Percentiles rank a stretch among this genome's conserved stretches.
Conservation (phyloP, 2,797 vertebrate genomes). For the Sebastes cheni region DNA sequence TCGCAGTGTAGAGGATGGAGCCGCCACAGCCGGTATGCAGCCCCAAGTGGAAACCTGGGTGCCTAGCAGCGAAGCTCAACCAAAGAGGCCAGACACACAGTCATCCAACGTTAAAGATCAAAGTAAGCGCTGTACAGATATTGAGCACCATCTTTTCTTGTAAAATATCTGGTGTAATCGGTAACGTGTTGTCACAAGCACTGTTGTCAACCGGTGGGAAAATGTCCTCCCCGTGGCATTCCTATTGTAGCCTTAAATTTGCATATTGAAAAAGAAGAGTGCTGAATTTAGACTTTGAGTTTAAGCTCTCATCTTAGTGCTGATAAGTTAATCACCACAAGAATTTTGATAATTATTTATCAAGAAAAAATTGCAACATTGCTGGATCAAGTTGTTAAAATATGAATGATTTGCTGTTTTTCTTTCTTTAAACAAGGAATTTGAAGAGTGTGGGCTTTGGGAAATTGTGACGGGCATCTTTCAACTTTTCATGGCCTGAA, state of each 20-base stretch:
- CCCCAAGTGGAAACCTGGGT: no score
- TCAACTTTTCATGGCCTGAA: background rate
- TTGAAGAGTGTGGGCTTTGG: background rate
- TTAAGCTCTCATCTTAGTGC: background rate
- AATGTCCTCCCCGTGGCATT: no score
- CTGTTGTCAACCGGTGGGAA: no score
- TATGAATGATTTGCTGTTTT: background rate
- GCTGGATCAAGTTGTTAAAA: background rate
- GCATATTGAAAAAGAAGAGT: background rate
- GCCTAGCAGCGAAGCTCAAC: no score
- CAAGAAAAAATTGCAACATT: background rate
- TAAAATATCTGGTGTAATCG: no score
- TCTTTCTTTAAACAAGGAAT: background rate
- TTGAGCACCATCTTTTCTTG: no score
- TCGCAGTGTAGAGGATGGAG: no score
- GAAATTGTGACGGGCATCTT: background rate
- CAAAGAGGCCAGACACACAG: no score
- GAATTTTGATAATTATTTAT: background rate
- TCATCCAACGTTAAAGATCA: no score
- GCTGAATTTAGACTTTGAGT: background rate
- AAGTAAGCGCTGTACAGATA: no score
- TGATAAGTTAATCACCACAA: background rate
- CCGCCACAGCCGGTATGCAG: no score
- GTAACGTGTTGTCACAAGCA: no score
- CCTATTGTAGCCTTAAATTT: background rate